Evolutionary conservation across 2,113 vertebrate genomes (phyloP), one percentile per base, ranked within the genome.

Genomic region (Synodontis membranacea): DNA sequence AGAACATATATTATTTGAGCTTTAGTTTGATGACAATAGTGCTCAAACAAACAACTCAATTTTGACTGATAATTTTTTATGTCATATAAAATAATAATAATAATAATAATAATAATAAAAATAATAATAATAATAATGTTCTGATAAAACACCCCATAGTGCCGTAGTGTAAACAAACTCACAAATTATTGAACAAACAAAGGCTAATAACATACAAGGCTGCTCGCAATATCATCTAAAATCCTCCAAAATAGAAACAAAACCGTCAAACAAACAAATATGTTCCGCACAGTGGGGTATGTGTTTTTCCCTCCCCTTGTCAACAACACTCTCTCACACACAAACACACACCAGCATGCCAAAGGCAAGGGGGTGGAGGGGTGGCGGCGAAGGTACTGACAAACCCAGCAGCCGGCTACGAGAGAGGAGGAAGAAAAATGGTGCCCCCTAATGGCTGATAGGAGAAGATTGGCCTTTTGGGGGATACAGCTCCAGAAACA

Each of bases 191-290:
- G 44, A 79, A 79, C 23, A 75, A 84, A 79, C 58, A 87, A 85
- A 84, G 62, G 86, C 84, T 78, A 80, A 86, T 86, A 80, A 66
- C n/a, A 52, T 42, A 86, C 82, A 81, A 81, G 79, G 78, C 81
- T 78, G 75, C 80, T 34, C 54, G 70, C 75, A 80, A 56, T 75
- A 80, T 66, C 42, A 68, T 84, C 75, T n/a, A 88, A 82, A 82
- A 86, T 56, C 80, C 81, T 80, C 82, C 60, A 54, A 88, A 88
- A 86, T 82, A 88, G 82, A 89, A 86, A 87, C 87, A 86, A 64
- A 84, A 82, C 80, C 87, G 75, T 85, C 87, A 85, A 68, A 85
- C 72, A 86, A 84, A 88, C 85, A 88, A 89, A 88, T 87, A 88
- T 88, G 89, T 88, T 90, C 85, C 5, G 50, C 80, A 68, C 86